These are phyloP conservation scores for Tychaedon coryphoeus DNA, from an alignment of 2,113 vertebrate species.

Conservation along the genomic window DNA sequence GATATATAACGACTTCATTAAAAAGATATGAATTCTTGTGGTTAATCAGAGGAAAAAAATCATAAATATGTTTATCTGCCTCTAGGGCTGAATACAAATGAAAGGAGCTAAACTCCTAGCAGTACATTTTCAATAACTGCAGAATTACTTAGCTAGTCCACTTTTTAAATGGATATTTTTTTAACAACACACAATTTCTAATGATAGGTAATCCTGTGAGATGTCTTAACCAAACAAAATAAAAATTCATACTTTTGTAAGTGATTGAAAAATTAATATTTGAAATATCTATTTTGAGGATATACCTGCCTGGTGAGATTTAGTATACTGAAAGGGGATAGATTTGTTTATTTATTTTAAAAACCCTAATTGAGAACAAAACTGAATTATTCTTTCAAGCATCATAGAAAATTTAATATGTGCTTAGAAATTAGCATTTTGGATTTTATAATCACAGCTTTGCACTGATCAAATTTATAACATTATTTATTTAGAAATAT, in stretches of 20 bases:
- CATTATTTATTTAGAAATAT: background rate
- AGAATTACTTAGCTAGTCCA: background rate
- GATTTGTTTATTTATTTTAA: background rate
- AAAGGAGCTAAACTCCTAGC: background rate
- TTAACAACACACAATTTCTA: background rate
- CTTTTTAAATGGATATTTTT: background rate
- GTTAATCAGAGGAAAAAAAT: background rate
- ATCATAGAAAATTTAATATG: background rate
- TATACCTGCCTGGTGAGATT: background rate
- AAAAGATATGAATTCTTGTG: background rate
- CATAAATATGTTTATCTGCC: background rate
- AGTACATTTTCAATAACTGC: background rate
- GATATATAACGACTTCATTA: background rate
- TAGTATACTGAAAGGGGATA: background rate
- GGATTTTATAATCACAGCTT: background rate
- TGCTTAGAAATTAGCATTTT: background rate
- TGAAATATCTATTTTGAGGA: background rate
- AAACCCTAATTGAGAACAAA: background rate
- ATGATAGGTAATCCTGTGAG: background rate
- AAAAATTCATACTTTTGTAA: background rate
- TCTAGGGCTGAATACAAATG: background rate
- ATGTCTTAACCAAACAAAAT: background rate
- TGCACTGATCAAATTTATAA: background rate
- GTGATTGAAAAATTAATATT: background rate
- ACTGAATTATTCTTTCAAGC: background rate